These are phyloP conservation scores for Drosophila melanica DNA, from an alignment of 1,140 invertebrate species.

Conservation along the genomic window DNA sequence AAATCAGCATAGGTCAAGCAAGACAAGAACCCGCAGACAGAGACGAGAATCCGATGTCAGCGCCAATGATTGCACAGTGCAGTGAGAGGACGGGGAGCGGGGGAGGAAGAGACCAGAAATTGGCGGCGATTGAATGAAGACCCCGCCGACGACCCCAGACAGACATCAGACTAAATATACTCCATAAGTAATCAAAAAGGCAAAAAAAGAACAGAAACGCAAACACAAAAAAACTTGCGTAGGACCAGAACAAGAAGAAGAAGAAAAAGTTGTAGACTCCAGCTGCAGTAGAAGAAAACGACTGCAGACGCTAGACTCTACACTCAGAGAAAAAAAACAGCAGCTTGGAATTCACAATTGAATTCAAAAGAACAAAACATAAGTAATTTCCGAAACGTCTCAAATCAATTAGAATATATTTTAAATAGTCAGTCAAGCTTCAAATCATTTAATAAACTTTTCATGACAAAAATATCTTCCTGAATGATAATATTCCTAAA, in stretches of 20 bases:
- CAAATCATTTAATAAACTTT: no score
- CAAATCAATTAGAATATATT: no score
- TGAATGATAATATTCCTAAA: no score
- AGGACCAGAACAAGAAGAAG: conserved; percentile 51
- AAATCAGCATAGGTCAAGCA: conserved; percentile 77
- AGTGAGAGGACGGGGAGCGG: neutral
- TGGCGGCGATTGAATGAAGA: conserved; percentile 72
- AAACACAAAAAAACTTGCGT: conserved; percentile 57
- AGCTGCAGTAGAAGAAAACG: conserved; percentile 11
- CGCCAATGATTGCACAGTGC: conserved; percentile 52
- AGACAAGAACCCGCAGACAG: conserved; percentile 27
- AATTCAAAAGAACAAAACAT: no score
- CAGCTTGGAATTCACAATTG: no score
- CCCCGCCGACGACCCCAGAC: conserved; percentile 67
- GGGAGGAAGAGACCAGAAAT: conserved; percentile 1
- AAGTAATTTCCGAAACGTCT: no score
- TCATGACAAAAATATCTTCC: no score
- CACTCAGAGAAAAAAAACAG: no score
- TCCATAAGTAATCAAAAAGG: conserved; percentile 53
- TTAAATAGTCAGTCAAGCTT: no score
- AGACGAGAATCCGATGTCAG: conserved; percentile 18
- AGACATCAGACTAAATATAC: conserved; percentile 71
- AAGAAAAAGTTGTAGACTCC: conserved; percentile 31
- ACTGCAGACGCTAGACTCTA: neutral
- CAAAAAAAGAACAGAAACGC: conserved; percentile 14